phyloP scores from a whole-genome alignment of 2,797 vertebrate species.

The Benthosema pterotum region DNA sequence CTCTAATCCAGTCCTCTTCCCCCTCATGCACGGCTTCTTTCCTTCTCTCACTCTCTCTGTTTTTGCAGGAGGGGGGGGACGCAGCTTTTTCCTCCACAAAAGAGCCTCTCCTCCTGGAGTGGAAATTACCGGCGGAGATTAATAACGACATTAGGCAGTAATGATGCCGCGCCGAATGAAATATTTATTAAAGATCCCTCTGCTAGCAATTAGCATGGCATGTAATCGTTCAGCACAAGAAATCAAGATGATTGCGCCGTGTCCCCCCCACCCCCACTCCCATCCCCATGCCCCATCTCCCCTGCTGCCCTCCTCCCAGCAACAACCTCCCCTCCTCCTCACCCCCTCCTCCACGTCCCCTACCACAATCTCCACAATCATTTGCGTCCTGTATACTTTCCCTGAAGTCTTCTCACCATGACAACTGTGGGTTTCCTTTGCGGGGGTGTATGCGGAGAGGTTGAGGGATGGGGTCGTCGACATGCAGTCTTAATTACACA shows the following conservation, averaged over 20 bases:
- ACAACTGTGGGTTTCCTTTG: constrained; percentile 67
- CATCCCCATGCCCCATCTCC: constrained; percentile 5
- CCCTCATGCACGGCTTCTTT: constrained; percentile 5
- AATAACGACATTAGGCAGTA: constrained; percentile 86
- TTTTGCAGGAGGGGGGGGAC: constrained; percentile 32
- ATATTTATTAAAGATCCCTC: constrained; percentile 90
- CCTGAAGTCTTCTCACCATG: constrained; percentile 62
- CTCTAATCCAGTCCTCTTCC: constrained; percentile 30
- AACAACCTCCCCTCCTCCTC: constrained; percentile 44
- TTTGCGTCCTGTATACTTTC: constrained; percentile 55
- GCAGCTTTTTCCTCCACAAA: constrained; percentile 69
- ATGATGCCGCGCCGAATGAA: constrained; percentile 84
- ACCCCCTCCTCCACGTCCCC: constrained; percentile 1
- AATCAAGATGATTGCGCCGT: constrained; percentile 82
- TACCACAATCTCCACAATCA: constrained; percentile 51
- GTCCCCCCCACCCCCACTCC: constrained; percentile 52
- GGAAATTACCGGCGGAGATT: constrained; percentile 84
- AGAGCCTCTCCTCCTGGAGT: constrained; percentile 72
- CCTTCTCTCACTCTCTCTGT: constrained; percentile 37
- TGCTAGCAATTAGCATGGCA: constrained; percentile 86
- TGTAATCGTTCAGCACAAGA: constrained; percentile 83
- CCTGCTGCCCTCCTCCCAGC: constrained; percentile 18
- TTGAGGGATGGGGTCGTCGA: constrained; percentile 50
- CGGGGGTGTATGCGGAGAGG: constrained; percentile 33
- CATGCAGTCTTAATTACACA: constrained; percentile 83